Evolutionary conservation across 2,888 invertebrate genomes (phyloP).

Genomic region (Leuctra nigra): DNA sequence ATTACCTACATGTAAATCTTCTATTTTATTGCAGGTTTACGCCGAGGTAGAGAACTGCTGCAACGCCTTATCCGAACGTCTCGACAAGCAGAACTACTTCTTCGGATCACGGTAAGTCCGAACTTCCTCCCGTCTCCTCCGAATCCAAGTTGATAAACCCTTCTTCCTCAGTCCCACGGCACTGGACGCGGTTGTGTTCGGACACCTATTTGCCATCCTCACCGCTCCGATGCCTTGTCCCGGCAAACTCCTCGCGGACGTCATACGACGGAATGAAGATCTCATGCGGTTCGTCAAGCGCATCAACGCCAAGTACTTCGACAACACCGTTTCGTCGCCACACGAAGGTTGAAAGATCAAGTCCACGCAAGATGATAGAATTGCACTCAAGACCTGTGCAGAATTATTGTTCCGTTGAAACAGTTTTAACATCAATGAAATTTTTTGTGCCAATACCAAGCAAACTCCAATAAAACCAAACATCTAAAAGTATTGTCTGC

Average conservation of each 20-base stretch:
- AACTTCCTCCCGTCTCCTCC: conserved; percentile 9
- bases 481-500: too few species aligned
- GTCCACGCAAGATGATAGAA: too few species aligned
- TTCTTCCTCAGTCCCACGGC: conserved; percentile 55
- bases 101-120: conserved; percentile 64
- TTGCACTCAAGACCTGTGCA: too few species aligned
- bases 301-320: background rate
- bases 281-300: background rate
- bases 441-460: too few species aligned
- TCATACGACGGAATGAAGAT: background rate
- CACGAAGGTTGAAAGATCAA: too few species aligned
- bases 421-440: too few species aligned
- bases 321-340: too few species aligned
- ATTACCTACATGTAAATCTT: too few species aligned
- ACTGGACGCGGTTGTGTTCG: conserved; percentile 71
- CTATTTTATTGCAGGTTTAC: conserved; percentile 40
- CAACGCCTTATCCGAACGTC: conserved; percentile 73
- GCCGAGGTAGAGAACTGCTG: conserved; percentile 76
- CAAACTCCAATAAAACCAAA: too few species aligned
- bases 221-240: background rate
- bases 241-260: background rate
- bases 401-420: too few species aligned
- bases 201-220: conserved; percentile 49
- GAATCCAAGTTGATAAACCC: too few species aligned
- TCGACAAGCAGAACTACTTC: conserved; percentile 75